These are phyloP conservation scores for Clarias laeviceps DNA, from an alignment of 2,797 vertebrate genomes.

Conservation along the genomic window DNA sequence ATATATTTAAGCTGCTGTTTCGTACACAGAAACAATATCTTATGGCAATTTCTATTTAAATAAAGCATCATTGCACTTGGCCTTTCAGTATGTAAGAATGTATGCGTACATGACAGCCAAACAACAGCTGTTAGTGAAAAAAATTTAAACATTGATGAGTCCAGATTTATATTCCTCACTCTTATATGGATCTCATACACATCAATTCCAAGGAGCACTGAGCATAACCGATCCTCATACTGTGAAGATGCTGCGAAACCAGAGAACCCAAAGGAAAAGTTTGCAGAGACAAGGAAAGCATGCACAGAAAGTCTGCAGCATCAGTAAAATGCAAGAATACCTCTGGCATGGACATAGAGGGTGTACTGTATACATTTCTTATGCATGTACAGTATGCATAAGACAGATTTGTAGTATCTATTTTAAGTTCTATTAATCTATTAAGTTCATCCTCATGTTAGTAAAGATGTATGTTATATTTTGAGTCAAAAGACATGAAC, in stretches of 20 bases:
- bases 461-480: neutral
- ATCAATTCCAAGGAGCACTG: neutral
- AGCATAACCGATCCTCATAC: neutral
- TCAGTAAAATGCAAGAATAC: neutral
- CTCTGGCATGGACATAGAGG: neutral
- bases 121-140: neutral
- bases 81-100: neutral
- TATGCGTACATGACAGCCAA: too few relatives aligned
- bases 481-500: neutral
- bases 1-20: neutral
- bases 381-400: neutral
- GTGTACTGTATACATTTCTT: neutral
- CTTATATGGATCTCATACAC: neutral
- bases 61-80: neutral
- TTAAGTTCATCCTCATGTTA: neutral
- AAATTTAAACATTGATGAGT: neutral
- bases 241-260: neutral
- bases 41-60: neutral
- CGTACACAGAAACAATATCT: neutral
- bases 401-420: neutral
- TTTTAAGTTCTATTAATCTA: too few relatives aligned
- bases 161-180: neutral
- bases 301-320: neutral
- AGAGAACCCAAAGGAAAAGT: neutral
- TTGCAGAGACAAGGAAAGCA: neutral